phyloP scores from a whole-genome alignment of 2,113 vertebrate species.

The Cathartes aura region DNA sequence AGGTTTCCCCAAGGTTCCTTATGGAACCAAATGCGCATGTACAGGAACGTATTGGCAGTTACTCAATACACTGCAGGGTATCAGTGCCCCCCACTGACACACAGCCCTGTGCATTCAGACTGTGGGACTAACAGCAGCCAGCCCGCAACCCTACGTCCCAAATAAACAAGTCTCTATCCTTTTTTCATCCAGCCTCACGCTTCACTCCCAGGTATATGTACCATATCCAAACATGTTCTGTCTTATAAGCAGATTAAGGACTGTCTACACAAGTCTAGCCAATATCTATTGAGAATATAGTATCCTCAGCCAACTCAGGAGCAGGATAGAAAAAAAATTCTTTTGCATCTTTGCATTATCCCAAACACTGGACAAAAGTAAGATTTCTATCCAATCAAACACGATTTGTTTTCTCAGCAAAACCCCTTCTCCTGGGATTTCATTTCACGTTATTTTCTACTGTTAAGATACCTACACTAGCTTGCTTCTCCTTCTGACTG shows the following conservation, averaged over 20 bases:
- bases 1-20: slow-evolving; percentile 78
- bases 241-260: neutral
- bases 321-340: neutral
- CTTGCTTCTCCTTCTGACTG: slow-evolving; percentile 15
- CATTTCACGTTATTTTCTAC: slow-evolving; percentile 4
- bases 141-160: slow-evolving; percentile 52
- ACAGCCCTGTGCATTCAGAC: slow-evolving; percentile 81
- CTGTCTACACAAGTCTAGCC: neutral
- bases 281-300: neutral
- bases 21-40: slow-evolving; percentile 63
- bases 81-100: slow-evolving; percentile 51
- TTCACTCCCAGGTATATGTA: neutral
- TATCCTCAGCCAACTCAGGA: neutral
- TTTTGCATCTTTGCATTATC: neutral
- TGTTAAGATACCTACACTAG: slow-evolving; percentile 10
- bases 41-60: slow-evolving; percentile 69
- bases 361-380: neutral
- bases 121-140: slow-evolving; percentile 73
- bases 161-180: neutral
- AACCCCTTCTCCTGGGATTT: neutral
- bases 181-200: neutral
- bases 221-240: neutral
- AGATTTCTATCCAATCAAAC: neutral
- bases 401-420: neutral
- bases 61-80: slow-evolving; percentile 59